phyloP scores from a whole-genome alignment of 2,797 vertebrate species.

The Diplodus sargus region DNA sequence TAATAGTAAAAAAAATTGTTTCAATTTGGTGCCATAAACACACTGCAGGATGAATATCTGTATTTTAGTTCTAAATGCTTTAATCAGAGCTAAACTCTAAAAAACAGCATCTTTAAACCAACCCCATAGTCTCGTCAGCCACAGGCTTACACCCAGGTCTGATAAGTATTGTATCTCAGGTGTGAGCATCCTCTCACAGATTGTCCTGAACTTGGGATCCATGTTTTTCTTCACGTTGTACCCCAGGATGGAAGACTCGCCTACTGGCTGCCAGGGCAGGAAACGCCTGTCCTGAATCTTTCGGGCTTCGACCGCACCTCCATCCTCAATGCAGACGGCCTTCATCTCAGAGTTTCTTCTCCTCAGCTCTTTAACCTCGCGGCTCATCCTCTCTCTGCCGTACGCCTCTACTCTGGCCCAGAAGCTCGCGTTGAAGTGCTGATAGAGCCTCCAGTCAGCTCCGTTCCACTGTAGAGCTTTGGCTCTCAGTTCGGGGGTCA shows the following conservation, averaged over 20 bases:
- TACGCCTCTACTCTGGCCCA: conserved; percentile 91
- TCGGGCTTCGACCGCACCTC: conserved; percentile 85
- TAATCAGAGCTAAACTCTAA: background rate
- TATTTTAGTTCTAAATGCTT: background rate
- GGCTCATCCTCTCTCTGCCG: conserved; percentile 88
- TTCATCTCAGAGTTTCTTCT: conserved; percentile 89
- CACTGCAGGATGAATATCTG: background rate
- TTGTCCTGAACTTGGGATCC: conserved; percentile 80
- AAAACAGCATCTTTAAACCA: conserved; percentile 77
- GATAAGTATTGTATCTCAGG: conserved; percentile 96
- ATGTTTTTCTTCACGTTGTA: conserved; percentile 92
- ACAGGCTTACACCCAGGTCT: conserved; percentile 91
- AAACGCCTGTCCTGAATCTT: conserved; percentile 89
- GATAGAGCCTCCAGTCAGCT: conserved; percentile 91
- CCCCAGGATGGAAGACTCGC: conserved; percentile 91
- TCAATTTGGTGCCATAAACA: background rate
- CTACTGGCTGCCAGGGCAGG: conserved; percentile 94
- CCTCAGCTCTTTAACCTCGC: conserved; percentile 86
- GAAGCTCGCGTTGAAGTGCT: conserved; percentile 91
- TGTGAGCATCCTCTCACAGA: conserved; percentile 96
- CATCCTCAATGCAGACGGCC: conserved; percentile 89
- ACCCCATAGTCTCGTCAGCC: conserved; percentile 93
- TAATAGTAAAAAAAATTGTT: background rate
- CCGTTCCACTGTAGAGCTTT: conserved; percentile 91
- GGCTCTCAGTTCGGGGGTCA: conserved; percentile 85